Percentiles rank a stretch among this genome's conserved stretches.
Conservation (phyloP, 2,113 vertebrate genomes). For the Odobenus rosmarus region DNA sequence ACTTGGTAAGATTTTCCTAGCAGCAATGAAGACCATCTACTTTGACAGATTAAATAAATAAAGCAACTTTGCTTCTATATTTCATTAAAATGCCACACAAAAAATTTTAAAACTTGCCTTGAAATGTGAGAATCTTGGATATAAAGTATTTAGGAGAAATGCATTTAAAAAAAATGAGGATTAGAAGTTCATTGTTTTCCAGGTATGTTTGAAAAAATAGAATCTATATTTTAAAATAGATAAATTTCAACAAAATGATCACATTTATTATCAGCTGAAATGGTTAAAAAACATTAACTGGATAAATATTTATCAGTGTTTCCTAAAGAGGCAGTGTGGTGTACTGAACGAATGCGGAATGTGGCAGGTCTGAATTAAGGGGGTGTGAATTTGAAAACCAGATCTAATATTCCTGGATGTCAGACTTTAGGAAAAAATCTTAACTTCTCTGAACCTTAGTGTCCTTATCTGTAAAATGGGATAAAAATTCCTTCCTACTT, state of each 20-base stretch:
- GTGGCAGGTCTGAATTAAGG: not conserved
- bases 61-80: not conserved
- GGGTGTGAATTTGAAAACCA: slow-evolving; percentile 4
- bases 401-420: not conserved
- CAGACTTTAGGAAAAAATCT: slow-evolving; percentile 4
- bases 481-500: not conserved
- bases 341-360: not conserved
- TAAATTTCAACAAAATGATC: not conserved
- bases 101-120: not conserved
- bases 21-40: not conserved
- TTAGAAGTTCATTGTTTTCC: slow-evolving; percentile 27
- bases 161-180: not conserved
- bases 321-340: not conserved
- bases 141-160: not conserved
- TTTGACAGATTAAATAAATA: not conserved
- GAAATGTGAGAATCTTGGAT: not conserved
- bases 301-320: not conserved
- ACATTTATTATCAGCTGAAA: slow-evolving; percentile 30
- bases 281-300: slow-evolving; percentile 31
- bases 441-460: not conserved
- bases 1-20: slow-evolving; percentile 1
- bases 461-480: not conserved
- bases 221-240: slow-evolving; percentile 24
- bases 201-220: not conserved
- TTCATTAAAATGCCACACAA: slow-evolving; percentile 41